These are phyloP conservation scores for Leptinotarsa undecemlineata DNA, from an alignment of 1,140 invertebrate genomes.

Conservation along the genomic window DNA sequence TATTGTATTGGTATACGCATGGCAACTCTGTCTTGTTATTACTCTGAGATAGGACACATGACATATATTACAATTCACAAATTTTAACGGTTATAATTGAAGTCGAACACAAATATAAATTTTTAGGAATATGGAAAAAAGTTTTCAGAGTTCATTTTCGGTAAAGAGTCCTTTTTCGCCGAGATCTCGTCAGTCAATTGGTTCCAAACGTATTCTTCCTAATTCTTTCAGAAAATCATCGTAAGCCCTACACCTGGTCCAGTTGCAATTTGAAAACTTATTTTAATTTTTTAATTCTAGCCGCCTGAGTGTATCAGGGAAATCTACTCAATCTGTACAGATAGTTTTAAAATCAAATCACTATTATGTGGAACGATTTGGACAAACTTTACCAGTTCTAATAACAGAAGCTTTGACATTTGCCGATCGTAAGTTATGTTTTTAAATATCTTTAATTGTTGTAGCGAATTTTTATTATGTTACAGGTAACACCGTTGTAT, in stretches of 20 bases:
- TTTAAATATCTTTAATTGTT: neutral
- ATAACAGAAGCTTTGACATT: constrained; percentile 88
- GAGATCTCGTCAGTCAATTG: constrained; percentile 55
- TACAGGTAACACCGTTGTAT: constrained; percentile 61
- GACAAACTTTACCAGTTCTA: constrained; percentile 77
- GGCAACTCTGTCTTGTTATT: no score
- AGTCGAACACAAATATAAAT: constrained; percentile 6
- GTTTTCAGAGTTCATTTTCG: constrained; percentile 56
- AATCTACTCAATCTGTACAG: constrained; percentile 69
- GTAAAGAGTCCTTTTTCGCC: constrained; percentile 60
- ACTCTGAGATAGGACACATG: no score
- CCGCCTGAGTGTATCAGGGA: constrained; percentile 62
- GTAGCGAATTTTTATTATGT: constrained; percentile 22
- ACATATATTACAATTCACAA: neutral
- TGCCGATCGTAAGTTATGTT: constrained; percentile 66
- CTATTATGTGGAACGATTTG: constrained; percentile 75
- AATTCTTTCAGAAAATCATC: constrained; percentile 55
- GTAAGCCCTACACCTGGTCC: constrained; percentile 21
- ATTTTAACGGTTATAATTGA: neutral
- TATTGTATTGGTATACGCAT: no score
- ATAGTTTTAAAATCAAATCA: constrained; percentile 69
- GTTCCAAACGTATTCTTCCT: constrained; percentile 53
- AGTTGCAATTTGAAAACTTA: constrained; percentile 27
- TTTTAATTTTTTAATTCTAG: constrained; percentile 53
- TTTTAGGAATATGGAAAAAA: constrained; percentile 50